Conservation (phyloP, 2,113 vertebrate species). For the Pantherophis guttatus region DNA sequence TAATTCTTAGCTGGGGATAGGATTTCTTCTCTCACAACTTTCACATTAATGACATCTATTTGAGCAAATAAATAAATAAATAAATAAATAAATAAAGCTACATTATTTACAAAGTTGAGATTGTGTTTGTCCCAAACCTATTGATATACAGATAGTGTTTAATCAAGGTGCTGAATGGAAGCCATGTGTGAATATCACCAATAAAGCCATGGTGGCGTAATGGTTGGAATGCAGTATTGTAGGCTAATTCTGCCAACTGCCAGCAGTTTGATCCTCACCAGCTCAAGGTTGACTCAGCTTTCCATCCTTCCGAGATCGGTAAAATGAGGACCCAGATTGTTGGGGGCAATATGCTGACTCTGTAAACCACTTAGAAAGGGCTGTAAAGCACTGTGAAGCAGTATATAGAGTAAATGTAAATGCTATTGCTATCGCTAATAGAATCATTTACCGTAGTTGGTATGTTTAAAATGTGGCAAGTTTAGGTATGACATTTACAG, state of each 20-base stretch:
- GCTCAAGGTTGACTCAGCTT: not conserved
- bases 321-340: not conserved
- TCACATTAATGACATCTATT: not conserved
- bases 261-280: too few relatives aligned
- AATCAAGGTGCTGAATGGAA: not conserved
- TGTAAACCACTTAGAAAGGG: not conserved
- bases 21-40: slow-evolving; percentile 4
- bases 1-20: not conserved
- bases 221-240: not conserved
- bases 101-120: slow-evolving; percentile 32
- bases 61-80: not conserved
- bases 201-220: not conserved
- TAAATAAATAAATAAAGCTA: not conserved
- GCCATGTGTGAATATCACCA: not conserved
- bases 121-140: not conserved
- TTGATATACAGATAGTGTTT: not conserved
- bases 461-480: not conserved
- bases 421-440: not conserved
- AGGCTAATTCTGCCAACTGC: not conserved
- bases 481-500: not conserved
- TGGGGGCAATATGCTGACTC: not conserved
- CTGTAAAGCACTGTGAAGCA: not conserved
- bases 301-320: not conserved
- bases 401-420: not conserved
- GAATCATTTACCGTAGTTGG: not conserved